Evolutionary conservation across 2,797 vertebrate species (phyloP).

Genomic region (Anguilla obscura): DNA sequence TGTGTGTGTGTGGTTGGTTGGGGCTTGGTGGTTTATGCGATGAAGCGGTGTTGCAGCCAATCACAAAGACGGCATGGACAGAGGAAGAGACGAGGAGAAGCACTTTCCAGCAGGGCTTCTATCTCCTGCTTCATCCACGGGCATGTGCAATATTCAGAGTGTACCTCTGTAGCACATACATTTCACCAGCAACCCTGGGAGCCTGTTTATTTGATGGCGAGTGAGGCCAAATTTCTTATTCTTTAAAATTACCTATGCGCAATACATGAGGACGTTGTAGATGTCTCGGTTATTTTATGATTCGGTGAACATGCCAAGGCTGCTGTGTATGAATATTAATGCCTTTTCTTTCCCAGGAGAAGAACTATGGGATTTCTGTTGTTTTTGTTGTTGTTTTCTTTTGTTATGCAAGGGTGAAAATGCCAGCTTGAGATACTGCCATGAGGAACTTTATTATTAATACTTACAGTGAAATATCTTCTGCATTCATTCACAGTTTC

Average conservation of each 20-base stretch:
- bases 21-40: neutral
- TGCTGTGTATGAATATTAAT: neutral
- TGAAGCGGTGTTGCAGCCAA: neutral
- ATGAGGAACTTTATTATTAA: neutral
- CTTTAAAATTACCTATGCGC: neutral
- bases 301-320: neutral
- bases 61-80: neutral
- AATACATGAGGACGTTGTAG: neutral
- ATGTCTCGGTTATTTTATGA: neutral
- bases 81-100: neutral
- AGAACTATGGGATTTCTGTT: neutral
- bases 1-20: neutral
- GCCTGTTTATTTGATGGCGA: neutral
- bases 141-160: neutral
- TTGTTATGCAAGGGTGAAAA: neutral
- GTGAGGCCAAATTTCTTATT: neutral
- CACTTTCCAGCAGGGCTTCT: neutral
- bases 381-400: neutral
- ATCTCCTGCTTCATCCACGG: neutral
- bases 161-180: neutral
- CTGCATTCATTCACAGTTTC: neutral
- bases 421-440: neutral
- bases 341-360: neutral
- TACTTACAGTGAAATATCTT: neutral
- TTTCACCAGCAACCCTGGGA: neutral